Base-by-base conservation (phyloP, 1,140 invertebrate genomes). In the Psilanteris sp. region DNA sequence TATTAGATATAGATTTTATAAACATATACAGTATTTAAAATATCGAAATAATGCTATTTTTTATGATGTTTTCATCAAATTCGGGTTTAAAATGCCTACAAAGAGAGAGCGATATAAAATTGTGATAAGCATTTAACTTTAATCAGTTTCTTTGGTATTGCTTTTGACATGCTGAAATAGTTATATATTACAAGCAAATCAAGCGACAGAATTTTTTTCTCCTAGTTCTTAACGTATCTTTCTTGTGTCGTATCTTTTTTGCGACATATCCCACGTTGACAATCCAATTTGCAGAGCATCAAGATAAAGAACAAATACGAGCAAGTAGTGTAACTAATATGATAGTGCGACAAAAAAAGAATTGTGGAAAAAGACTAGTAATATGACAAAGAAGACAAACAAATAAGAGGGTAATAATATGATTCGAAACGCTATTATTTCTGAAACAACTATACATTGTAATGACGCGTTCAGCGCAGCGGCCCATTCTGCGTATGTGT, bases 211-310 rank as follows among this genome's bases (percentile, higher is more conserved):
- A 7, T 8, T 52, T 50, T 29, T 14, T 26, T 16, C 16, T 7
- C 20, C 20, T 36, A 48, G 41, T 46, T 54, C 59, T 73, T 59
- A 73, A 59, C 27, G 39, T 54, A 54, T 70, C 50, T 68, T 8
- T 4, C 9, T 5, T 18, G 22, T n/a, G 20, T 50, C 6, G 31
- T 76, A 68, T 64, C 39, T 52, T 66, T 74, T 71, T 52, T 52
- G 50, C 32, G 37, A 71, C 55, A 52, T 71, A 64, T 71, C 41
- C 72, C 31, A 46, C 70, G 68, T 82, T 78, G 78, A 83, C 82
- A 82, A 80, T 83, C 77, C 76, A 83, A 83, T 85, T 82, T 84
- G 82, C 79, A 78, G 52, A 48, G 57, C 75, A 80, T 83, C 78
- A 74, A 66, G 71, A 76, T 80, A 78, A 78, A 73, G 46, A 61